Evolutionary conservation across 1,140 invertebrate species (phyloP), one percentile per base, ranked within the genome.

Genomic region (Aphidius ervi): DNA sequence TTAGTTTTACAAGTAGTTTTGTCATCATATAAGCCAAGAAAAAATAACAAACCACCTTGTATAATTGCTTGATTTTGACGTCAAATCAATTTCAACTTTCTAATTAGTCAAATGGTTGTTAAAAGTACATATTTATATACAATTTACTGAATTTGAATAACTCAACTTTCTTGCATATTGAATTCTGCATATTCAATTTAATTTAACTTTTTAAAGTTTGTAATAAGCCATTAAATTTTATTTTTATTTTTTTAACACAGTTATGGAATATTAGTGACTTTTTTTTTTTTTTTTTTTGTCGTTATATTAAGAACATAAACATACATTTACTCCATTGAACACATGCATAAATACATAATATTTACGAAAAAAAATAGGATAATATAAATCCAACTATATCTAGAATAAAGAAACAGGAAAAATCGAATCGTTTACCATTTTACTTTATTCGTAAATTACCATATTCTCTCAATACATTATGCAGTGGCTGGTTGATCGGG

Each of bases 41-140:
- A 8, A 9, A 49, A 46, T 16, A 37, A 23, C 37, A 48, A 48
- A 46, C 40, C 45, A 49, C 31, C 46, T 45, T 8, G 9, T 6
- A 8, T 10, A 20, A 16, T 31, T 31, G 23, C 23, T 3, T 31
- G 23, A 31, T 31, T 31, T 31, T 4, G 23, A 31, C 4, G 20
- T 39, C 20, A 23, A 58, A 46, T 37, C 31, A 49, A 41, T 58
- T 9, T 40, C 10, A 9, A 5, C 37, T 58, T 49, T 56, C 59
- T 59, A 61, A 66, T 66, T 63, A 66, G 59, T 40, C 56, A 50
- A 66, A 59, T 61, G 56, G 58, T 63, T 61, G 61, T 63, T 66
- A 63, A 63, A 62, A 46, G 56, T 5, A 58, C 56, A 49, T 46
- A 48, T 31, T 9, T 9, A 31, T 52, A 5, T 10, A 41, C 56